These are phyloP conservation scores for Tragelaphus scriptus DNA, from an alignment of 2,113 vertebrate genomes.

Conservation along the genomic window DNA sequence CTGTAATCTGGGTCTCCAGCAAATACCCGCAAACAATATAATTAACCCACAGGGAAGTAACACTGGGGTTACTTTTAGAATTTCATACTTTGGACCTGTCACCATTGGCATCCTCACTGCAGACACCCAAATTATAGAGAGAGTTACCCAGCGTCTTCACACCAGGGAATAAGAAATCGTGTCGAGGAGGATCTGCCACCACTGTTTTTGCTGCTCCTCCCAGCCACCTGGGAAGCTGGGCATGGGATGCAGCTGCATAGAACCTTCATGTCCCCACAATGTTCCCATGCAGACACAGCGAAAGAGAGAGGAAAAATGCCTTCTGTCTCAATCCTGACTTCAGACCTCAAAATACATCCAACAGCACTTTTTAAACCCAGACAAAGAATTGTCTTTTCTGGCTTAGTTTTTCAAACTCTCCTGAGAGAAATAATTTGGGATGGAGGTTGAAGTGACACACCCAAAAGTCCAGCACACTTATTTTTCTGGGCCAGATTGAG, in stretches of 20 bases:
- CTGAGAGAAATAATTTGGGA: background rate
- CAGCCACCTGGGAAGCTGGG: background rate
- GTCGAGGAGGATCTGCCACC: background rate
- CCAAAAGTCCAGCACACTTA: no score
- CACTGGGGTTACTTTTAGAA: background rate
- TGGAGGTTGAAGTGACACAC: background rate
- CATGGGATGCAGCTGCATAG: background rate
- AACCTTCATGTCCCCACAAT: no score
- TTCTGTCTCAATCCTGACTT: background rate
- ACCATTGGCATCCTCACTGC: background rate
- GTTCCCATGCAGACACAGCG: accelerated
- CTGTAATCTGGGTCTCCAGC: background rate
- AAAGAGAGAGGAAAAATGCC: background rate
- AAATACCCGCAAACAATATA: background rate
- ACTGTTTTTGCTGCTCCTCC: no score
- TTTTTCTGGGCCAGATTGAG: background rate
- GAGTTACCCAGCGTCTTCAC: background rate
- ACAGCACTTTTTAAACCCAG: background rate
- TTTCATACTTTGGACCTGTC: background rate
- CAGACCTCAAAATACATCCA: background rate
- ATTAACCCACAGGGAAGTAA: background rate
- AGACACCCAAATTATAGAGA: background rate
- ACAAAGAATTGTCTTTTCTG: background rate
- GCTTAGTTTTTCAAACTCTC: background rate
- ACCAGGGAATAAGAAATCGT: background rate